A percentile compares a stretch with the other conserved stretches of the same genome.
Conservation (phyloP, 37 sponge, comb jelly and placozoan species). For the Oopsacas minuta region DNA sequence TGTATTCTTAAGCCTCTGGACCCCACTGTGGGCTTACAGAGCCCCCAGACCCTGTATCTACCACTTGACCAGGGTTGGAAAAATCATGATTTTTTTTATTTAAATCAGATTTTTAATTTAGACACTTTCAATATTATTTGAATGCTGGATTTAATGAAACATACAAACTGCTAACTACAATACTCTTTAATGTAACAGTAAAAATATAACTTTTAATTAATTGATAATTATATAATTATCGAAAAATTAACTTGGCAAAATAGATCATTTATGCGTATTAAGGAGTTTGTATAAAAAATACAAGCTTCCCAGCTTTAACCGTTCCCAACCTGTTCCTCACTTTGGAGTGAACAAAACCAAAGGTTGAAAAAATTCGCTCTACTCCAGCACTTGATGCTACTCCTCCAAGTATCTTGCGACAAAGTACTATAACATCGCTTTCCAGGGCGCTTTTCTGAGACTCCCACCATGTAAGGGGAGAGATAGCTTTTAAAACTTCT, state of each 20-base stretch:
- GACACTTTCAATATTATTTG: not conserved
- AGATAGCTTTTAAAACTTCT: conserved; percentile 10
- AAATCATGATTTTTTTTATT: not conserved
- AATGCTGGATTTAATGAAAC: not conserved
- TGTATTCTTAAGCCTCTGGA: no score
- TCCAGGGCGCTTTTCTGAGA: not conserved
- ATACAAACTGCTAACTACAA: not conserved
- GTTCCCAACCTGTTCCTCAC: not conserved
- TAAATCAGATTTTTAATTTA: not conserved
- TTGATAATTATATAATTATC: no score
- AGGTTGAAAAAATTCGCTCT: conserved; percentile 13
- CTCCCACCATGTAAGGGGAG: conserved; percentile 16
- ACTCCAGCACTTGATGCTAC: conserved; percentile 17
- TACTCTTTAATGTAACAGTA: not conserved
- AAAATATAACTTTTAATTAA: not conserved
- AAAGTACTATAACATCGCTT: not conserved
- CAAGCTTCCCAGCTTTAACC: not conserved
- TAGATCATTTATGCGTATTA: not conserved
- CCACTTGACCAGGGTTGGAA: not conserved
- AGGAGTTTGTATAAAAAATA: not conserved
- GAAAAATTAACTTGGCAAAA: not conserved
- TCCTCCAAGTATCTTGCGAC: conserved; percentile 2
- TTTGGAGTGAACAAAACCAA: conserved; percentile 9
- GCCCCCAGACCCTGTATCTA: no score
- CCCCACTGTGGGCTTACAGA: no score